Conservation (phyloP, 37 sponge, comb jelly and placozoan species). For the Aplysina aerophoba region DNA sequence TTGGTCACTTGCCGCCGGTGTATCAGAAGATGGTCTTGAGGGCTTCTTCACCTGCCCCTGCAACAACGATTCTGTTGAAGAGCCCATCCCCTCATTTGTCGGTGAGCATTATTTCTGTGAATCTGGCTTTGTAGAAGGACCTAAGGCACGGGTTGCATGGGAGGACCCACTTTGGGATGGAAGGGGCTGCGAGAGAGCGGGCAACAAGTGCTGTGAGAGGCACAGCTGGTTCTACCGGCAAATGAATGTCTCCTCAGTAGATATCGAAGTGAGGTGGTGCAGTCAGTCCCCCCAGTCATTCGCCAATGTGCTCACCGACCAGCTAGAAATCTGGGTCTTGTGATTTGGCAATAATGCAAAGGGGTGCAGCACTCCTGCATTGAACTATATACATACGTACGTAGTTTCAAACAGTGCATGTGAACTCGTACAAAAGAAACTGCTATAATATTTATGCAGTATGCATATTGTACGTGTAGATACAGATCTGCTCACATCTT, state of each 20-base stretch:
- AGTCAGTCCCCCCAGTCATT: neutral
- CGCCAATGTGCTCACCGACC: conserved; percentile 4
- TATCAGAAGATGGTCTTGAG: neutral
- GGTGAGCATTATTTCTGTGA: conserved; percentile 5
- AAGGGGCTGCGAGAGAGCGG: neutral
- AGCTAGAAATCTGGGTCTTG: conserved; percentile 24
- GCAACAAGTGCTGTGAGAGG: conserved; percentile 8
- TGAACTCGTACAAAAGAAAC: no score
- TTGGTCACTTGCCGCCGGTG: conserved; percentile 17
- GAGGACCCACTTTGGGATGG: conserved; percentile 27
- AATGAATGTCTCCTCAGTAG: neutral
- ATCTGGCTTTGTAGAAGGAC: neutral
- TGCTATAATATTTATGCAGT: no score
- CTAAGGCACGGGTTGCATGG: neutral
- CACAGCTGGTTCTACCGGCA: conserved; percentile 17
- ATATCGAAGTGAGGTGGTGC: conserved; percentile 15
- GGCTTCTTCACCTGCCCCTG: conserved; percentile 6
- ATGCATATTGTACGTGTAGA: no score
- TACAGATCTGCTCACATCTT: no score
- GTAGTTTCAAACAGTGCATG: no score
- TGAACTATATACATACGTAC: no score
- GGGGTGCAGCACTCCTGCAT: no score
- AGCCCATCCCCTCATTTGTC: neutral
- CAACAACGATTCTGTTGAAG: neutral
- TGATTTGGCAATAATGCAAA: neutral